These are phyloP conservation scores for Busseola fusca DNA, from an alignment of 2,888 invertebrate species.

Conservation along the genomic window DNA sequence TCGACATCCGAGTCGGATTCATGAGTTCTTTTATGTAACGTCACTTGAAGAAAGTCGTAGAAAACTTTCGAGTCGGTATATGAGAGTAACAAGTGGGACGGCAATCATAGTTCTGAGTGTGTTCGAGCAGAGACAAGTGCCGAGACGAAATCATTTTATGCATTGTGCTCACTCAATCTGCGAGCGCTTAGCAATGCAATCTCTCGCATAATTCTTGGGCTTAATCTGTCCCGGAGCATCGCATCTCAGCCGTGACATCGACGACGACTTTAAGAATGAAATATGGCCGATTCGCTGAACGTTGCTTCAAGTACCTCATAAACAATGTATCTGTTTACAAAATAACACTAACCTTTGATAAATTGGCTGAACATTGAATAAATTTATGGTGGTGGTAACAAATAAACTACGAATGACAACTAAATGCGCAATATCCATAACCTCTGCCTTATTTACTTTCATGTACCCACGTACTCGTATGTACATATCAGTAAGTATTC, in stretches of 20 bases:
- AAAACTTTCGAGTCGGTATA: constrained; percentile 76
- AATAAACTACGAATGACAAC: constrained; percentile 14
- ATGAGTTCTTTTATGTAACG: constrained; percentile 76
- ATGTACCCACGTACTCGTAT: not conserved
- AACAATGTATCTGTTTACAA: constrained; percentile 3
- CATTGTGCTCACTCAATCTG: constrained; percentile 65
- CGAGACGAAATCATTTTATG: constrained; percentile 64
- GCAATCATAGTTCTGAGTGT: constrained; percentile 66
- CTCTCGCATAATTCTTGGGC: constrained; percentile 60
- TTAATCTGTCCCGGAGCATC: constrained; percentile 54
- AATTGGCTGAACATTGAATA: constrained; percentile 6
- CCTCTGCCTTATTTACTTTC: constrained; percentile 5
- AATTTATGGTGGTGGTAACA: constrained; percentile 5
- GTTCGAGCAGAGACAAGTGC: constrained; percentile 59
- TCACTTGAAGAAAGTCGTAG: constrained; percentile 75
- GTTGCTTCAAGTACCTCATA: constrained; percentile 7
- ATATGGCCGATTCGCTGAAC: constrained; percentile 42
- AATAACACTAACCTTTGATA: constrained; percentile 1
- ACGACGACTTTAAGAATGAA: constrained; percentile 42
- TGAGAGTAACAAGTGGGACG: constrained; percentile 75
- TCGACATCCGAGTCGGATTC: constrained; percentile 70
- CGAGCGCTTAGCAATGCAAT: constrained; percentile 61
- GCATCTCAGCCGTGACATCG: constrained; percentile 50
- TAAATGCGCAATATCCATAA: constrained; percentile 15
- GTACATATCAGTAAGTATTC: constrained; percentile 13